Conservation (phyloP, 1,140 invertebrate genomes). For the Meteorus sp. region DNA sequence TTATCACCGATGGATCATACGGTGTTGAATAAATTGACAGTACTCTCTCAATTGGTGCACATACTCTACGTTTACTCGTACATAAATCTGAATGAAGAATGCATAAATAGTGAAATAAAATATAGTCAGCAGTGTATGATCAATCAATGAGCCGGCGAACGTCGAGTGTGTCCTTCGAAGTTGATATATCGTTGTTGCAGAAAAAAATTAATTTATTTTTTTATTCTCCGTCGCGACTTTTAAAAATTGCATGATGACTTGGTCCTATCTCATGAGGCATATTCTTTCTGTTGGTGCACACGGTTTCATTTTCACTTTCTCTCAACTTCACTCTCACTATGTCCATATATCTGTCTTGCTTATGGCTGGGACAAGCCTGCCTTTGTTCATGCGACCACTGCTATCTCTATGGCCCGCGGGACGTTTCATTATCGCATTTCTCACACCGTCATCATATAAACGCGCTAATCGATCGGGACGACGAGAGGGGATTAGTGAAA, state of each 20-base stretch:
- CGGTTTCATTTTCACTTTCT: too few species aligned
- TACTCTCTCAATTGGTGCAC: too few species aligned
- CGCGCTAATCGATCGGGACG: slow-evolving; percentile 29
- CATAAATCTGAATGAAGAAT: too few species aligned
- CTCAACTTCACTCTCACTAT: too few species aligned
- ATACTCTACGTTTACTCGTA: too few species aligned
- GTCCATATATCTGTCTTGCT: slow-evolving; percentile 3
- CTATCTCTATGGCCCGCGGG: slow-evolving; percentile 22
- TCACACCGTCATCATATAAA: slow-evolving; percentile 31
- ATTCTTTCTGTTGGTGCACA: too few species aligned
- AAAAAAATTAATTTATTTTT: slow-evolving; percentile 12
- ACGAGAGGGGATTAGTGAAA: slow-evolving; percentile 17
- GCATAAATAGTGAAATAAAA: slow-evolving; percentile 7
- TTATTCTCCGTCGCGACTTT: slow-evolving; percentile 2
- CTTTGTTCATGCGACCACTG: slow-evolving; percentile 16
- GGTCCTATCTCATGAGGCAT: too few species aligned
- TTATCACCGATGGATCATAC: too few species aligned
- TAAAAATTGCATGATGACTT: too few species aligned
- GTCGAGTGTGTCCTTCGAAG: slow-evolving; percentile 12
- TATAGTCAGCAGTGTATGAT: slow-evolving; percentile 1
- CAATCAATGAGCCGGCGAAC: not conserved
- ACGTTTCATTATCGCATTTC: slow-evolving; percentile 29
- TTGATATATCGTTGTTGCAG: slow-evolving; percentile 12
- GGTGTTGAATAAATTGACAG: too few species aligned
- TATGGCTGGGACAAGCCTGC: slow-evolving; percentile 4